phyloP scores from a whole-genome alignment of 2,113 vertebrate species.

The Anguilla rostrata region DNA sequence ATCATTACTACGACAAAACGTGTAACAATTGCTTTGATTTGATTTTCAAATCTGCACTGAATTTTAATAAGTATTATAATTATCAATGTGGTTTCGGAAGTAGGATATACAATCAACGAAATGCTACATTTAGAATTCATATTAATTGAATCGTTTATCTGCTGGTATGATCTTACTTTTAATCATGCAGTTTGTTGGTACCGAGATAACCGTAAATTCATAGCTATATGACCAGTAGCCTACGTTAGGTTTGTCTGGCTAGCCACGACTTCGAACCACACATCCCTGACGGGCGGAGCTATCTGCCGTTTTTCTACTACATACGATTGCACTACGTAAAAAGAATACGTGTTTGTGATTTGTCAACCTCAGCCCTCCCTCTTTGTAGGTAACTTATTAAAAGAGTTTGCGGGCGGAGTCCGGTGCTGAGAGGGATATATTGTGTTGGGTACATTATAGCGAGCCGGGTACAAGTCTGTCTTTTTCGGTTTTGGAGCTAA shows the following conservation, averaged over 20 bases:
- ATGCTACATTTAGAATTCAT: not conserved
- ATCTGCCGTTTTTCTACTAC: not conserved
- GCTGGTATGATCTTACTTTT: not conserved
- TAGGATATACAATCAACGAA: no score
- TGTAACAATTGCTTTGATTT: not conserved
- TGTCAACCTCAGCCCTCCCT: conserved; percentile 53
- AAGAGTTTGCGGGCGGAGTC: conserved; percentile 60
- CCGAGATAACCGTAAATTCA: no score
- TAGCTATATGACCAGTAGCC: not conserved
- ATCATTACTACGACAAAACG: not conserved
- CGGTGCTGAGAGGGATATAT: conserved; percentile 56
- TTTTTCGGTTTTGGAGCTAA: conserved; percentile 54
- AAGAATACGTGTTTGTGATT: conserved; percentile 58
- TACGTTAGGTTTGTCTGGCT: not conserved
- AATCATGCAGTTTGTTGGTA: not conserved
- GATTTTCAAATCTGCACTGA: not conserved
- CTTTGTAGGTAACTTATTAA: conserved; percentile 62
- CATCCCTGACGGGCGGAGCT: conserved; percentile 16
- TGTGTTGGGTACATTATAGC: conserved; percentile 55
- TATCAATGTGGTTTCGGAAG: no score
- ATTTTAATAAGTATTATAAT: not conserved
- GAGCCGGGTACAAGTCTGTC: conserved; percentile 62
- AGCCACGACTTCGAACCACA: not conserved
- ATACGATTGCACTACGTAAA: conserved; percentile 53
- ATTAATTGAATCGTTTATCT: not conserved